Evolutionary conservation across 2,888 invertebrate genomes (phyloP).

Genomic region (Drosophila mimica): DNA sequence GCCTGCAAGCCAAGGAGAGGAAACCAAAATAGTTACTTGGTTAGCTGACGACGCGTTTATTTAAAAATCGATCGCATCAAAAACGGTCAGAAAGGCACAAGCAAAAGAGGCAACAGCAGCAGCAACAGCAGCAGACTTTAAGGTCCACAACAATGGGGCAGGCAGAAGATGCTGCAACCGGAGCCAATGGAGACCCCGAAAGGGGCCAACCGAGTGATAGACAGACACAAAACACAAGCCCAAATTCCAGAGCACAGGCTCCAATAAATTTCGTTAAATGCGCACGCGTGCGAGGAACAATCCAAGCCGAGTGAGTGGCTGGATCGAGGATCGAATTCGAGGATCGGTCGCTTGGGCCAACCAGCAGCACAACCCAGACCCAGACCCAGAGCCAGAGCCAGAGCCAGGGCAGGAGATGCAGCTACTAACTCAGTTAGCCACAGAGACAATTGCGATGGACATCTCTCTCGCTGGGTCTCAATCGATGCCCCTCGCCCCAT

Average conservation of each 20-base stretch:
- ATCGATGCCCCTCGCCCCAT: slow-evolving; percentile 18
- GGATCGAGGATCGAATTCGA: slow-evolving; percentile 12
- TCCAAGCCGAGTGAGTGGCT: slow-evolving; percentile 17
- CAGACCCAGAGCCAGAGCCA: slow-evolving; percentile 13
- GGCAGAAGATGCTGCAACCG: slow-evolving; percentile 38
- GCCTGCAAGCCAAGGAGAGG: slow-evolving; percentile 28
- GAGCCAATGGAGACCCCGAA: slow-evolving; percentile 38
- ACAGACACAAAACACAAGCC: slow-evolving; percentile 80
- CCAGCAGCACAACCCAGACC: background rate
- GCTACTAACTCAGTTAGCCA: slow-evolving; percentile 78
- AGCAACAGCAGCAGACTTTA: slow-evolving; percentile 1
- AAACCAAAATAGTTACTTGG: slow-evolving; percentile 42
- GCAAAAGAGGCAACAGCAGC: background rate
- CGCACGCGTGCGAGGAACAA: slow-evolving; percentile 82
- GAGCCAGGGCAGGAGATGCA: slow-evolving; percentile 25
- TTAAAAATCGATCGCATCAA: slow-evolving; percentile 77
- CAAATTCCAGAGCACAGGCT: slow-evolving; percentile 79
- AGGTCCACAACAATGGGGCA: slow-evolving; percentile 63
- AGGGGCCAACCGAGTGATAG: slow-evolving; percentile 64
- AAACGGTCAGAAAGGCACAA: slow-evolving; percentile 13
- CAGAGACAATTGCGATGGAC: slow-evolving; percentile 74
- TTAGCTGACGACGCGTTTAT: slow-evolving; percentile 61
- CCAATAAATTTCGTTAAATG: slow-evolving; percentile 84
- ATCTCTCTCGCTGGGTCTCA: slow-evolving; percentile 69
- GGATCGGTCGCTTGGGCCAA: slow-evolving; percentile 21